Evolutionary conservation across 37 sponge, comb jelly and placozoan species (phyloP), one percentile per base, ranked within the genome.

Genomic region (Aphrocallistes beatrix): DNA sequence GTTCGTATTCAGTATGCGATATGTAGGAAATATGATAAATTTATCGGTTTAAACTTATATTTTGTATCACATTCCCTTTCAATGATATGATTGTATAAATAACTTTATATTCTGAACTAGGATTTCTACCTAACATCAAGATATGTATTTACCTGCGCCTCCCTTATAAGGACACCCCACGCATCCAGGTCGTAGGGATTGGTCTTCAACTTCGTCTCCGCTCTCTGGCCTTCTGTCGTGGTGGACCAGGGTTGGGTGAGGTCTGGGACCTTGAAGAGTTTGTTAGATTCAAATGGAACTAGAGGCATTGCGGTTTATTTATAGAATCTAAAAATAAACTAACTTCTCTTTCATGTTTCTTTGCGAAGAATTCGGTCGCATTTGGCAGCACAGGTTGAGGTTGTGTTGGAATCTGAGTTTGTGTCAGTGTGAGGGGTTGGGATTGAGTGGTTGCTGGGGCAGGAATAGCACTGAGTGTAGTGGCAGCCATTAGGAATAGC

Each of bases 131-230:
- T 16, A 10, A 23, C 8, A 6, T 37, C 19, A 37, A n/a, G 37
- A 19, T 38, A 8, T 84, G 49, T 23, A 21, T 37, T 38, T 30
- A 94, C 98, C 91, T 97, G 95, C 1, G 99, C 99, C 81, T 98
- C 99, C 38, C 91, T 92, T 25, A 98, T 60, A 37, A 98, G 88
- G 0, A 91, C 84, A 84, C 75, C 87, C 99, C 99, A 98, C 16
- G 90, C 81, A 38, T 98, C 99, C 47, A 95, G 37, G 87, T 98
- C 96, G 82, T 88, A 98, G 0, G 90, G 90, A 45, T 92, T 88
- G 16, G 23, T 50, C 81, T 88, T 86, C 0, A 98, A 87, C 85
- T 91, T 95, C 38, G 82, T 85, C 81, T 98, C 99, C 0, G 94
- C 93, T 38, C 89, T 87, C 85, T 87, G 88, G 0, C 93, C 88